These are phyloP conservation scores for Centroberyx gerrardi DNA, from an alignment of 2,797 vertebrate genomes.

Conservation along the genomic window DNA sequence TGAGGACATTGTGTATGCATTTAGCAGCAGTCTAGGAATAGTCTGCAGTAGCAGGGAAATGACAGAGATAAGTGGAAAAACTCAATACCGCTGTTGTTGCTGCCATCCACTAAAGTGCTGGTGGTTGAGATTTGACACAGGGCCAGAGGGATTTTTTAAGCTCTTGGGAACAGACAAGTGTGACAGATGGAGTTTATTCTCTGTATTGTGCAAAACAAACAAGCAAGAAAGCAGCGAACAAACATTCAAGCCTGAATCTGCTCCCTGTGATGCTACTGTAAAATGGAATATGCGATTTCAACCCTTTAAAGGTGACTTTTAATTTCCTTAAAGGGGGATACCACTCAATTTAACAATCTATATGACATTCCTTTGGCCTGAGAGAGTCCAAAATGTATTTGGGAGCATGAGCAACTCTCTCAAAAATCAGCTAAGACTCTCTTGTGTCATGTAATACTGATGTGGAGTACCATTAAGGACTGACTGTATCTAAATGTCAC, in stretches of 20 bases:
- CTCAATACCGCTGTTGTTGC: conserved; percentile 14
- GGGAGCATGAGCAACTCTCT: too few relatives aligned
- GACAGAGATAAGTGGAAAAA: conserved; percentile 37
- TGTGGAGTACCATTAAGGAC: too few relatives aligned
- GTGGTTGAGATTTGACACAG: conserved; percentile 46
- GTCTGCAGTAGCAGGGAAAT: conserved; percentile 22
- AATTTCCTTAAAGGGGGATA: not conserved
- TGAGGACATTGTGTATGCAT: not conserved
- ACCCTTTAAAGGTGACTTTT: not conserved
- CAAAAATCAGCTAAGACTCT: too few relatives aligned
- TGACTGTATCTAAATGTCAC: too few relatives aligned
- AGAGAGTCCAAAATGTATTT: too few relatives aligned
- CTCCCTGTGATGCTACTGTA: not conserved
- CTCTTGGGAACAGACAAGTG: conserved; percentile 24
- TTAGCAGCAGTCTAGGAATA: conserved; percentile 9
- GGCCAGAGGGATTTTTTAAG: conserved; percentile 15
- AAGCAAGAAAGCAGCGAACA: conserved; percentile 24
- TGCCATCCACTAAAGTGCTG: conserved; percentile 37
- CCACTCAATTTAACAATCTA: not conserved
- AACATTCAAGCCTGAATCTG: not conserved
- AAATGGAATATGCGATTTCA: not conserved
- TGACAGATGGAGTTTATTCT: conserved; percentile 38
- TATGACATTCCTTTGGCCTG: too few relatives aligned
- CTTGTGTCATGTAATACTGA: too few relatives aligned
- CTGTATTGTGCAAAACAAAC: conserved; percentile 45